Conservation (phyloP, 2,888 invertebrate genomes). For the Ophion costatus region DNA sequence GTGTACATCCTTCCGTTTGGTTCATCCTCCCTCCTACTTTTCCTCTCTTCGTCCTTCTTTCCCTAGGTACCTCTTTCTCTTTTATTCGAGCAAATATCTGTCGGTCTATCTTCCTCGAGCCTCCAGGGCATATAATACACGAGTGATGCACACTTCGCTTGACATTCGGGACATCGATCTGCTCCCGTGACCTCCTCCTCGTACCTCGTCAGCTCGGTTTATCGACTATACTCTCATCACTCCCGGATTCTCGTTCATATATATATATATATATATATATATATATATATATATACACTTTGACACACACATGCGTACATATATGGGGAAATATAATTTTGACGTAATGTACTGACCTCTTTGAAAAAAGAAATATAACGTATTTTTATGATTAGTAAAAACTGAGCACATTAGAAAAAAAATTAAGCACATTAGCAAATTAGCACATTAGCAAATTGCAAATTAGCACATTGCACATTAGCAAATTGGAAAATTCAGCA, state of each 20-base stretch:
- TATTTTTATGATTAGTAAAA: too few species aligned
- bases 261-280: too few species aligned
- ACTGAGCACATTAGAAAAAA: too few species aligned
- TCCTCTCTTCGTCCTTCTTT: background rate
- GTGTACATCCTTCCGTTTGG: background rate
- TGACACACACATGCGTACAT: background rate
- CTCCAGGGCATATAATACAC: conserved; percentile 27
- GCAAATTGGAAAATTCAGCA: too few species aligned
- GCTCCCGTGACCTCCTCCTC: conserved; percentile 62
- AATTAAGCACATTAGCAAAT: too few species aligned
- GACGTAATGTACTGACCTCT: too few species aligned
- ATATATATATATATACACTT: background rate
- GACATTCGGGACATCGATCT: conserved; percentile 74
- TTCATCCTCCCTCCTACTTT: background rate
- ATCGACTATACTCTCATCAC: conserved; percentile 20
- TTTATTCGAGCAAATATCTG: conserved; percentile 36
- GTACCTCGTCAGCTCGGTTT: conserved; percentile 27
- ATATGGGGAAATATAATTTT: too few species aligned
- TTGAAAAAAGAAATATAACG: too few species aligned
- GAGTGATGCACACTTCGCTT: conserved; percentile 67
- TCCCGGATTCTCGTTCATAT: background rate
- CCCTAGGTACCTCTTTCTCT: background rate
- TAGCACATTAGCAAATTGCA: too few species aligned
- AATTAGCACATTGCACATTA: too few species aligned
- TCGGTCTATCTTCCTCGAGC: conserved; percentile 12